A percentile compares a stretch with the other conserved stretches of the same genome.
These are phyloP conservation scores for Axinella damicornis DNA, from an alignment of 37 sponge, comb jelly and placozoan genomes.

Conservation along the genomic window DNA sequence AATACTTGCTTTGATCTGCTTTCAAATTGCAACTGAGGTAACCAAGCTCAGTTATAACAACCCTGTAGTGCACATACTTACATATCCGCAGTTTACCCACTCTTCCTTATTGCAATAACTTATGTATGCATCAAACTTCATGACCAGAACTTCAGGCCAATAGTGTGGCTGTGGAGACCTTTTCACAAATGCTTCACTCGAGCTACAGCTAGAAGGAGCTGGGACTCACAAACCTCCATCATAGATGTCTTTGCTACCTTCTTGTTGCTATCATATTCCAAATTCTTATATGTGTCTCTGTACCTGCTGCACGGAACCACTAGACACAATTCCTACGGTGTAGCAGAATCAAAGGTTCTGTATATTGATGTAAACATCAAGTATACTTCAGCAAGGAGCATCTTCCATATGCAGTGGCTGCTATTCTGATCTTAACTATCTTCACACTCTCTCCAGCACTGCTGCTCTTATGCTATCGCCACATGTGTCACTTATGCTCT, in stretches of 20 bases:
- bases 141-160: background rate
- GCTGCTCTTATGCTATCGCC: background rate
- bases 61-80: too few relatives aligned
- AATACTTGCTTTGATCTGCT: too few relatives aligned
- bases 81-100: too few relatives aligned
- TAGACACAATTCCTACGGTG: background rate
- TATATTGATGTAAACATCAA: background rate
- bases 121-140: conserved; percentile 20
- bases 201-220: conserved; percentile 1
- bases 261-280: conserved; percentile 12
- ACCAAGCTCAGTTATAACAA: too few relatives aligned
- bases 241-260: conserved; percentile 13
- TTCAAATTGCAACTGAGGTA: too few relatives aligned
- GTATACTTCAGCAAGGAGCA: conserved; percentile 6
- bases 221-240: background rate
- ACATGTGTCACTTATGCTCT: background rate
- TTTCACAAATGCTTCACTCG: background rate
- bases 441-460: too few relatives aligned
- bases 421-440: conserved; percentile 8
- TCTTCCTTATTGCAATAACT: too few relatives aligned
- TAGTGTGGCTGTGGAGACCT: conserved; percentile 5
- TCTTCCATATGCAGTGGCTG: background rate
- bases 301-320: background rate
- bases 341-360: background rate
- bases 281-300: conserved; percentile 7